phyloP scores from a whole-genome alignment of 2,888 invertebrate genomes.

The Folsomia manolachei region DNA sequence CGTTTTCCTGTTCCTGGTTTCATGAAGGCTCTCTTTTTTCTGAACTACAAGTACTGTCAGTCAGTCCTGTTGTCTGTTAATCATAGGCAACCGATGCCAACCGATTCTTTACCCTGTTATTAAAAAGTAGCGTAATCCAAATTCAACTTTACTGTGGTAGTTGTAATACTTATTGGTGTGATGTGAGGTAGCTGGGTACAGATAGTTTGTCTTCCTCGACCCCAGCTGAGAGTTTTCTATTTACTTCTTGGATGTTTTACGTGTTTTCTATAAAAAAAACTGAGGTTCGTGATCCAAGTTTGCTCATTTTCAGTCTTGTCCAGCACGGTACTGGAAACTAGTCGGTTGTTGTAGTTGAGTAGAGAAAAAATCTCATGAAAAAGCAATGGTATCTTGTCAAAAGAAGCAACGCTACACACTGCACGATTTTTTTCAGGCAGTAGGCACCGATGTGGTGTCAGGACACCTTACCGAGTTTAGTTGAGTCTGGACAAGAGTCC shows the following conservation, averaged over 20 bases:
- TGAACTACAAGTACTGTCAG: not conserved
- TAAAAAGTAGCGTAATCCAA: not conserved
- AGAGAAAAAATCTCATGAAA: not conserved
- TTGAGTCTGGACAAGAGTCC: not conserved
- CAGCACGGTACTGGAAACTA: not conserved
- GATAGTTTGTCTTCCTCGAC: not conserved
- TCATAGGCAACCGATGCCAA: too few species aligned
- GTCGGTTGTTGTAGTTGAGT: not conserved
- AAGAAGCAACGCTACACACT: too few species aligned
- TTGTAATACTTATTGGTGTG: not conserved
- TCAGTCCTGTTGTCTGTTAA: not conserved
- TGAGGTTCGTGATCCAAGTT: not conserved
- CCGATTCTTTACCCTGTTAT: not conserved
- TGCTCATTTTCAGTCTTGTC: not conserved
- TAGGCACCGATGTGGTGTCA: not conserved
- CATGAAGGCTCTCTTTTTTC: not conserved
- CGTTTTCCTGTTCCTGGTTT: not conserved
- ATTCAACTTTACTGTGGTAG: too few species aligned
- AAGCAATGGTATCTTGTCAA: not conserved
- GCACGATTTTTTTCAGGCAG: not conserved
- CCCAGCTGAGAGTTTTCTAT: not conserved
- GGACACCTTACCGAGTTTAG: not conserved
- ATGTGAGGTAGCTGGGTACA: not conserved
- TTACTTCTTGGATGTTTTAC: not conserved
- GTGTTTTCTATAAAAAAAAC: not conserved